These are phyloP conservation scores for Diaperis boleti DNA, from an alignment of 2,888 invertebrate genomes.

Conservation along the genomic window DNA sequence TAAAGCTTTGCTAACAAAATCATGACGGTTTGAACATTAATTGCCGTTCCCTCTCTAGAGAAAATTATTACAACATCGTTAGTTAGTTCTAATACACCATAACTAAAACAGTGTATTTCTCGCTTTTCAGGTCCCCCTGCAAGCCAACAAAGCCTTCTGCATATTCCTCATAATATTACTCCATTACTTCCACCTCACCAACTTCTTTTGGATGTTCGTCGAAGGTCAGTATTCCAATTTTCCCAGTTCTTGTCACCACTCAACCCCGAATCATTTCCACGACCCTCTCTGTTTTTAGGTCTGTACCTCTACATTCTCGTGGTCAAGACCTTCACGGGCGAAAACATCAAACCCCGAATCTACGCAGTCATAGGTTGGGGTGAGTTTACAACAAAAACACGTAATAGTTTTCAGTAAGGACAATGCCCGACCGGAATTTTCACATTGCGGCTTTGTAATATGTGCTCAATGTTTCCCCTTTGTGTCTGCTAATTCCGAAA, in stretches of 20 bases:
- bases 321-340: conserved; percentile 85
- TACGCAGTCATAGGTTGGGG: conserved; percentile 89
- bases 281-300: conserved; percentile 67
- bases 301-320: conserved; percentile 87
- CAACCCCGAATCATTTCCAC: neutral
- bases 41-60: no score
- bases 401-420: no score
- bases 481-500: conserved; percentile 22
- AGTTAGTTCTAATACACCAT: no score
- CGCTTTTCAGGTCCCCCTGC: conserved; percentile 56
- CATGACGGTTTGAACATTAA: no score
- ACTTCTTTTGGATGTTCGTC: conserved; percentile 98
- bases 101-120: no score
- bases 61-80: no score
- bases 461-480: conserved; percentile 9
- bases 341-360: conserved; percentile 82
- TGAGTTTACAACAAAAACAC: conserved; percentile 68
- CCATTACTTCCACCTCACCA: conserved; percentile 91
- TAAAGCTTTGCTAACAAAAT: no score
- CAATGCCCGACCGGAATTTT: no score
- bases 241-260: neutral
- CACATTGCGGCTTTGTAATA: neutral
- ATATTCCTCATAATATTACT: conserved; percentile 80
- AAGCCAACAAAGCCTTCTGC: conserved; percentile 68
- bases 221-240: conserved; percentile 74